phyloP scores from a whole-genome alignment of 2,797 vertebrate genomes.

The Pagetopsis macropterus region DNA sequence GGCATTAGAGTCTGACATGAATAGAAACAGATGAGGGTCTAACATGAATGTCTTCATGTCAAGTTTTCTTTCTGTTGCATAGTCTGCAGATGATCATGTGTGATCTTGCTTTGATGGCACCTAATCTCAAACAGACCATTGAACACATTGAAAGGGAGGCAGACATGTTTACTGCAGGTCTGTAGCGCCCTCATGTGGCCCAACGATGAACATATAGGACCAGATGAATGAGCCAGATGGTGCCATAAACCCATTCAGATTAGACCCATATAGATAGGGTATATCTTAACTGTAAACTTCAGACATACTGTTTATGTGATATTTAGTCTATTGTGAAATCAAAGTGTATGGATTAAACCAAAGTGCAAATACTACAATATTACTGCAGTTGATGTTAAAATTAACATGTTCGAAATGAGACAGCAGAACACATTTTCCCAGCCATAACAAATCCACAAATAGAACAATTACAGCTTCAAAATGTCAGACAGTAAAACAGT shows the following conservation, averaged over 20 bases:
- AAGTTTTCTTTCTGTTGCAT: conserved; percentile 5
- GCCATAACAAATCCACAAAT: background rate
- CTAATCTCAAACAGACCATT: conserved; percentile 48
- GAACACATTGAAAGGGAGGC: background rate
- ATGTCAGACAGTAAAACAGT: background rate
- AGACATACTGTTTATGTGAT: too few relatives aligned
- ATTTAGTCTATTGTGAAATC: background rate
- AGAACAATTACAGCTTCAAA: conserved; percentile 2
- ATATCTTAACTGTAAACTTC: too few relatives aligned
- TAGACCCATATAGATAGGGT: background rate
- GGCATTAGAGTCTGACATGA: background rate
- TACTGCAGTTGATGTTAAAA: background rate
- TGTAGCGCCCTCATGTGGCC: conserved; percentile 50
- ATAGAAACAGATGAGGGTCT: background rate
- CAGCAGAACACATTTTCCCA: background rate
- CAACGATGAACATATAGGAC: background rate
- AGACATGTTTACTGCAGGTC: conserved; percentile 6
- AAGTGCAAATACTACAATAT: background rate
- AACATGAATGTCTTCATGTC: conserved; percentile 1
- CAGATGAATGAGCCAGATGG: background rate
- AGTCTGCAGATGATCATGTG: conserved; percentile 36
- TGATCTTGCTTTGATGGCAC: conserved; percentile 24
- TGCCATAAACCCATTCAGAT: background rate
- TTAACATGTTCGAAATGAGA: background rate
- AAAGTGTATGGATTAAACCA: background rate